phyloP scores from a whole-genome alignment of 2,888 invertebrate genomes.

The Shargacucullia verbasci region DNA sequence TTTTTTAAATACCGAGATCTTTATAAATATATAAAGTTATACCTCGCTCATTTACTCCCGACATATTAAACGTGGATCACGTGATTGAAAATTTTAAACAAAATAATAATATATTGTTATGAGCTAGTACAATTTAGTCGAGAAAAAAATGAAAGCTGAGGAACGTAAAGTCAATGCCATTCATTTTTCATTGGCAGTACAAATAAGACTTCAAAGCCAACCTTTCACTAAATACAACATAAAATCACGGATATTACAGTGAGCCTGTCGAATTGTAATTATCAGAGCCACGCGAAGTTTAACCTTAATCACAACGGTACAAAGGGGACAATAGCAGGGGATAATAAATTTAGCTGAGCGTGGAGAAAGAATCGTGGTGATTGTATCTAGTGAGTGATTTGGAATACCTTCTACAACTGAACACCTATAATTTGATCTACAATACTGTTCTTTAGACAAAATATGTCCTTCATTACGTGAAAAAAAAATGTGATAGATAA shows the following conservation, averaged over 20 bases:
- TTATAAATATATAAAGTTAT: too few species aligned
- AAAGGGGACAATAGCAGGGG: too few species aligned
- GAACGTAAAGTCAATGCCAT: too few species aligned
- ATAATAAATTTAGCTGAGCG: conserved; percentile 23
- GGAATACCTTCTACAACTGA: conserved; percentile 2
- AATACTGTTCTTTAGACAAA: too few species aligned
- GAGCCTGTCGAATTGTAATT: conserved; percentile 39
- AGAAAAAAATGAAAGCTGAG: too few species aligned
- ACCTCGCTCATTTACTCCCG: too few species aligned
- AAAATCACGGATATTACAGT: conserved; percentile 17
- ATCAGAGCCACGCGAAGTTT: conserved; percentile 30
- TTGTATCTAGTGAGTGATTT: conserved; percentile 13
- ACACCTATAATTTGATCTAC: neutral
- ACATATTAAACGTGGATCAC: too few species aligned
- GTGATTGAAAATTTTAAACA: too few species aligned
- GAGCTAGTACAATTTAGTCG: conserved; percentile 28
- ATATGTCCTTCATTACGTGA: too few species aligned
- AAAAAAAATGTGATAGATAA: too few species aligned
- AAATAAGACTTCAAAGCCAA: conserved; percentile 51
- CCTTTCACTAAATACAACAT: conserved; percentile 32
- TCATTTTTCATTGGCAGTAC: conserved; percentile 51
- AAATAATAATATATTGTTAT: neutral
- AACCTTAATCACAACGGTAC: conserved; percentile 45
- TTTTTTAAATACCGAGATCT: too few species aligned
- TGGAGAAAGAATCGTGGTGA: conserved; percentile 19